A percentile compares a stretch with the other conserved stretches of the same genome.
Evolutionary conservation across 2,113 vertebrate genomes (phyloP).

Genomic region (Rostratula benghalensis): DNA sequence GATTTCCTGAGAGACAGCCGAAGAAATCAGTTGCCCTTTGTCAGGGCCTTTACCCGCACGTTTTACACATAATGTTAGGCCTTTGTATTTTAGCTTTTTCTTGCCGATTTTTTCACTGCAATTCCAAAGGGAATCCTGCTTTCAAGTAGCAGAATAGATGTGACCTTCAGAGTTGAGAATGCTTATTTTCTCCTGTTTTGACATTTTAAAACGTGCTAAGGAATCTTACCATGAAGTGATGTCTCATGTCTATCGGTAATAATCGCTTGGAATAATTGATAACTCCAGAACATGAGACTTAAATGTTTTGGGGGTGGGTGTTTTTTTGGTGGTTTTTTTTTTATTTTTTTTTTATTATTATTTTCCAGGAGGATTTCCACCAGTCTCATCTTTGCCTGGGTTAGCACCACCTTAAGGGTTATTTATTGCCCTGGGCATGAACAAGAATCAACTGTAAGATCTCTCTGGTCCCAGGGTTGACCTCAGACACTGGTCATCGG

Average conservation of each 20-base stretch:
- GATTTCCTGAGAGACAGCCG: not conserved
- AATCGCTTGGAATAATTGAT: not conserved
- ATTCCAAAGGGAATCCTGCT: not conserved
- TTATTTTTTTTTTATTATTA: not conserved
- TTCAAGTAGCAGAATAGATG: not conserved
- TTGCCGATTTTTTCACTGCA: not conserved
- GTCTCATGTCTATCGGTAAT: not conserved
- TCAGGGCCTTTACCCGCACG: rapidly evolving
- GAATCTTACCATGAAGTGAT: not conserved
- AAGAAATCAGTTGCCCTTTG: not conserved
- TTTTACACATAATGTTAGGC: rapidly evolving
- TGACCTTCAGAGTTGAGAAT: not conserved
- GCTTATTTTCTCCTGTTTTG: not conserved
- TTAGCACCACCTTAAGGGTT: not conserved
- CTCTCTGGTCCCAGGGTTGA: not conserved
- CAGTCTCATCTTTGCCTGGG: not conserved
- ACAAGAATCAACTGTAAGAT: not conserved
- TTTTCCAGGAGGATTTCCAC: not conserved
- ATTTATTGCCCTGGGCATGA: not conserved
- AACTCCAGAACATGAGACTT: not conserved
- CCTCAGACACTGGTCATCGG: not conserved
- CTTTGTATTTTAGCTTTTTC: not conserved
- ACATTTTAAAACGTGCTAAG: not conserved
- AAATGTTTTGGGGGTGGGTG: not conserved
- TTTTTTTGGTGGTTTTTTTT: not conserved